These are phyloP conservation scores for Chymomyza fuscimana DNA, from an alignment of 2,888 invertebrate genomes.

Conservation along the genomic window DNA sequence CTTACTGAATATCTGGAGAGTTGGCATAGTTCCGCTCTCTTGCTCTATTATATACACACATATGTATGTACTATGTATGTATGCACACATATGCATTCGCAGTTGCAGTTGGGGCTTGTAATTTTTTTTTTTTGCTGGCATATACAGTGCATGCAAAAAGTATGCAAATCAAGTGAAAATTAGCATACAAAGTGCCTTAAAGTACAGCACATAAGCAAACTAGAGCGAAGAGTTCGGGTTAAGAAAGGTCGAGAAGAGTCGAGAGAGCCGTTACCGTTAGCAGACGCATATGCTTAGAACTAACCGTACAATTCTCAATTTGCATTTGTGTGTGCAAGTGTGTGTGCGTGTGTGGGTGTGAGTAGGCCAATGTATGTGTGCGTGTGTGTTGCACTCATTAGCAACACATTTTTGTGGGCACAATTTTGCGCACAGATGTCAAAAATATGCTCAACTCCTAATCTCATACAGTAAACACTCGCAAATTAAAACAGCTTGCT, in stretches of 20 bases:
- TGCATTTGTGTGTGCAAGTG: background rate
- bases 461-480: background rate
- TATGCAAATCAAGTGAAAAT: conserved; percentile 67
- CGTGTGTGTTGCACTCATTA: background rate
- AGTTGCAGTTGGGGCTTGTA: background rate
- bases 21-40: background rate
- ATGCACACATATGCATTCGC: conserved; percentile 9
- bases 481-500: background rate
- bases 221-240: background rate
- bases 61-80: background rate
- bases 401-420: background rate
- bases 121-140: background rate
- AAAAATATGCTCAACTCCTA: background rate
- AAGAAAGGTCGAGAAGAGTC: background rate
- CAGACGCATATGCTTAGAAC: background rate
- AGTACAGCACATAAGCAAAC: conserved; percentile 31
- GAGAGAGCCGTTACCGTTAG: background rate
- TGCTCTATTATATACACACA: background rate
- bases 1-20: background rate
- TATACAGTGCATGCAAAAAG: conserved; percentile 61
- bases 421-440: background rate
- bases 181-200: conserved; percentile 67
- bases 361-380: background rate
- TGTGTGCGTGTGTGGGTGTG: background rate
- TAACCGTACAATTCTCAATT: background rate